Evolutionary conservation across 2,797 vertebrate species (phyloP), one percentile per base, ranked within the genome.

Genomic region (Coregonus sp.): DNA sequence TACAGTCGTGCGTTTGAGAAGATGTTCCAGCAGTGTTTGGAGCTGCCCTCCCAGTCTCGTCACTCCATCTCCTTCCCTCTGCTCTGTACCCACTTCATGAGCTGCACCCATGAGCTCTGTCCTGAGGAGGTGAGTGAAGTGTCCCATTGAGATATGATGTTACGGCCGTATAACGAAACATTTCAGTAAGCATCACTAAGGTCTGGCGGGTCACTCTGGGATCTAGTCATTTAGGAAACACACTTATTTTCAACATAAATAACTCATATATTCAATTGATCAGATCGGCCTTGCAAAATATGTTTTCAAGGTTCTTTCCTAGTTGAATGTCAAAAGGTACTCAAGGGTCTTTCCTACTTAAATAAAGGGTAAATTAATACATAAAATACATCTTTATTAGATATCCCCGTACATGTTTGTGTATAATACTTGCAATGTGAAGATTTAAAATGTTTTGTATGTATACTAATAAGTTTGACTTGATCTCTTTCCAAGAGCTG

Each of bases 1-100:
- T 99, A 99, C 93, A 99, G 98, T 90, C 97, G 97, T 77, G 97
- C 97, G 37, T 99, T 99, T 94, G 98, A 99, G 90, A 99, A 99
- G 95, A 99, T 99, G 98, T 99, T 99, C 90, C 98, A 99, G 88
- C 97, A 99, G 89, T 99, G 98, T 86, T 92, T 99, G 95, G 98
- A 99, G 93, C 94, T 99, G 84, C 98, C 97, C 3, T 99, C 98
- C 77, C 98, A 99, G 51, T 99, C 97, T 76, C 95, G 97, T 91
- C 97, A 99, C 84, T 99, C 98, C 82, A 97, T 99, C 94, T 97
- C 97, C 81, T 99, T 99, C 92, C 98, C 98, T 40, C 94, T 99
- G 84, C 97, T 99, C 84, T 99, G 97, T 88, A 98, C 97, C 84
- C 98, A 99, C 91, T 99, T 99, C 87, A 99, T 99, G 98, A 99